Base-by-base conservation (phyloP, 2,113 vertebrate genomes). In the Pycnonotus jocosus region DNA sequence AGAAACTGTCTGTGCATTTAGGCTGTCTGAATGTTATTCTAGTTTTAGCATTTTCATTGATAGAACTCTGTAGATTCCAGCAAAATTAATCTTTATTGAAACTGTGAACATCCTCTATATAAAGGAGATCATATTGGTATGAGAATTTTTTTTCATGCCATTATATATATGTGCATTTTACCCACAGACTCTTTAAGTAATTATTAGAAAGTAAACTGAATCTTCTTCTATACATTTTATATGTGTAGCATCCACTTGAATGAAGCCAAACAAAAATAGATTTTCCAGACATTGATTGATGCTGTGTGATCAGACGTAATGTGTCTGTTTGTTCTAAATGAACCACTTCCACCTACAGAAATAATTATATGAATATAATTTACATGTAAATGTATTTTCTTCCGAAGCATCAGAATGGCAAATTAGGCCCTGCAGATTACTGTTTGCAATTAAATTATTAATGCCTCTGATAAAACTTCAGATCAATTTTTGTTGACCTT, bases 381-480 rank as follows among this genome's bases (percentile, higher is more conserved):
- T 99, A 98, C 98, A 99, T 99, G 98, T 98, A 98, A 99, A 99
- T 99, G 98, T 96, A 95, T 71, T 95, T 97, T 96, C 97, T 95
- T 97, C 70, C 80, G 51, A 94, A 97, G 83, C 96, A 86, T 97
- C 94, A 86, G 93, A 96, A 98, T 97, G 95, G 86, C 96, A 98
- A 98, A 98, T 98, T 96, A 98, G 95, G 97, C 98, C 98, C 98
- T 98, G 97, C 97, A 99, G 98, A 98, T 98, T 97, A 88, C 97
- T 97, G 97, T 98, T 99, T 98, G 98, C 97, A 98, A 98, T 98
- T 98, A 98, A 98, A 98, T 98, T 98, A 98, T 98, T 98, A 98
- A 98, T 98, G 97, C 72, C 96, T 96, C 96, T 98, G 98, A 98
- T 98, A 98, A 97, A 98, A 97, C 93, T 96, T 97, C 61, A 92